phyloP scores from a whole-genome alignment of 2,888 invertebrate genomes.

The Stegophylla sp. region DNA sequence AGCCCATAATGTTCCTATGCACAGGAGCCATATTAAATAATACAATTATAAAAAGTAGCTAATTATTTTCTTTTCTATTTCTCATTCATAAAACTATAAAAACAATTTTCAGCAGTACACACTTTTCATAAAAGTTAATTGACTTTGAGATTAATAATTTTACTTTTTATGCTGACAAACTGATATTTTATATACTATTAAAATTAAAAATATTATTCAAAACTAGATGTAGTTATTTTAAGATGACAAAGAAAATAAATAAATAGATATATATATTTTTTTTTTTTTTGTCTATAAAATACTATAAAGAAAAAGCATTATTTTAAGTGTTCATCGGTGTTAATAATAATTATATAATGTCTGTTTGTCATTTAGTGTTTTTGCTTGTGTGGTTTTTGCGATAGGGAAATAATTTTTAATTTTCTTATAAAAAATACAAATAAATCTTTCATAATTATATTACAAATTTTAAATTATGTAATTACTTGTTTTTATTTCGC shows the following conservation, averaged over 20 bases:
- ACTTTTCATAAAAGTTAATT: constrained; percentile 10
- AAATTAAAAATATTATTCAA: constrained; percentile 41
- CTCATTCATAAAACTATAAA: constrained; percentile 31
- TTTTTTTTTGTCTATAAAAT: constrained; percentile 34
- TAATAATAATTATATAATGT: constrained; percentile 53
- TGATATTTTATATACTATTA: constrained; percentile 47
- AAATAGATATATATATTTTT: constrained; percentile 31
- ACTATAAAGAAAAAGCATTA: constrained; percentile 33
- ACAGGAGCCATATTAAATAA: constrained; percentile 51
- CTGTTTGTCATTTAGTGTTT: constrained; percentile 57
- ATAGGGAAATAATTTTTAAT: constrained; percentile 45
- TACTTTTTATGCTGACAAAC: constrained; percentile 46
- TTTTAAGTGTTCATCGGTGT: constrained; percentile 54
- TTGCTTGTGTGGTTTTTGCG: constrained; percentile 58
- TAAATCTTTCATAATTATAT: constrained; percentile 44
- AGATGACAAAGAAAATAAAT: constrained; percentile 8
- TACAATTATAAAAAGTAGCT: constrained; percentile 39
- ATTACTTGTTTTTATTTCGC: constrained; percentile 52
- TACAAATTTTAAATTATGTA: constrained; percentile 50
- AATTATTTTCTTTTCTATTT: constrained; percentile 39
- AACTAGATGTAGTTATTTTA: constrained; percentile 20
- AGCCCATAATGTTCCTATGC: constrained; percentile 54
- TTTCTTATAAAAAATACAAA: constrained; percentile 40
- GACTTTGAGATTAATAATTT: constrained; percentile 31
- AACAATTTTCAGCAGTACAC: constrained; percentile 17